Percentiles rank a stretch among this genome's conserved stretches.
These are phyloP conservation scores for Nephrotoma flavescens DNA, from an alignment of 2,888 invertebrate species.

Conservation along the genomic window DNA sequence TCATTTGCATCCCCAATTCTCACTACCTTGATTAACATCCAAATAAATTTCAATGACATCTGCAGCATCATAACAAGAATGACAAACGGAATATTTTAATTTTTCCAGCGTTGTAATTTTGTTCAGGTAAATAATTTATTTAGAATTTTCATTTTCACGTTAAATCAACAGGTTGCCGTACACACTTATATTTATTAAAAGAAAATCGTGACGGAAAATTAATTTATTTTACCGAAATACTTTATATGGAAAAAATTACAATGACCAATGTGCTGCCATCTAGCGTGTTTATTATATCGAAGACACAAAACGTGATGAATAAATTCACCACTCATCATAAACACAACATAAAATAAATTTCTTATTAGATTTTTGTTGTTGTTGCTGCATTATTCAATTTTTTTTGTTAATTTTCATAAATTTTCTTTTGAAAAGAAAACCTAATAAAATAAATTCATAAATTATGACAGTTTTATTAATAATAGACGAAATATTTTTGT, in stretches of 20 bases:
- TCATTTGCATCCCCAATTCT: too few relatives aligned
- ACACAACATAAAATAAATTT: background rate
- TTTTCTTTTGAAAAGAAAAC: background rate
- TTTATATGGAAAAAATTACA: background rate
- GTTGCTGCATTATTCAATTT: background rate
- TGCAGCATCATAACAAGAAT: too few relatives aligned
- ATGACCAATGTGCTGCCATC: background rate
- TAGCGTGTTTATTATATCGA: background rate
- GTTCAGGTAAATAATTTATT: too few relatives aligned
- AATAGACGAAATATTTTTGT: background rate
- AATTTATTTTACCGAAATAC: too few relatives aligned
- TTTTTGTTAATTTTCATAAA: background rate
- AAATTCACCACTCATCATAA: background rate
- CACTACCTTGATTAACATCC: too few relatives aligned
- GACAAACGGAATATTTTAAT: too few relatives aligned
- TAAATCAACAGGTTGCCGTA: too few relatives aligned
- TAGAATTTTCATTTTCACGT: too few relatives aligned
- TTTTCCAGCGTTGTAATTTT: too few relatives aligned
- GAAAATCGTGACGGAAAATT: too few relatives aligned
- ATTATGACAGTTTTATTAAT: background rate
- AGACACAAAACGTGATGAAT: background rate
- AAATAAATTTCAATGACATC: too few relatives aligned
- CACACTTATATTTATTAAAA: too few relatives aligned
- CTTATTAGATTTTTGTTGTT: background rate
- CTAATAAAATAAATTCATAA: background rate